These are phyloP conservation scores for Rousettus leschenaultii DNA, from an alignment of 2,113 vertebrate genomes.

Conservation along the genomic window DNA sequence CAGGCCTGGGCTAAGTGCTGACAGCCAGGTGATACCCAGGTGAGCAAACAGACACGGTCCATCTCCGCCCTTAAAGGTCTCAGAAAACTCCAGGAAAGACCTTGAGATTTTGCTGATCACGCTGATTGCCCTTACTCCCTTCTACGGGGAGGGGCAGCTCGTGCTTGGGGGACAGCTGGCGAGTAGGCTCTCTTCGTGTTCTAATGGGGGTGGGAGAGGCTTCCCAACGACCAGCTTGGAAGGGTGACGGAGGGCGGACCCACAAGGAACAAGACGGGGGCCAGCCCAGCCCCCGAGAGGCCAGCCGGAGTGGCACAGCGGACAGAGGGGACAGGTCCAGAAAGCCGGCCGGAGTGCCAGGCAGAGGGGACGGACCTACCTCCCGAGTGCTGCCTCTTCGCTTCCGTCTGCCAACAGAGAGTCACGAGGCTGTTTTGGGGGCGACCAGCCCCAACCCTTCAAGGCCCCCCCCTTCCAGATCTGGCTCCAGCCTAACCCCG, in stretches of 20 bases:
- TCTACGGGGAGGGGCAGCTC: not conserved
- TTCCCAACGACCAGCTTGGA: not conserved
- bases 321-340: not conserved
- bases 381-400: not conserved
- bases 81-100: not conserved
- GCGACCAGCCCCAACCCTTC: not conserved
- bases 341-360: no score
- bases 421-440: not conserved
- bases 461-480: not conserved
- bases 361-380: not conserved
- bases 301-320: no score
- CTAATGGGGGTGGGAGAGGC: not conserved
- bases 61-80: no score
- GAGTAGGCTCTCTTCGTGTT: not conserved
- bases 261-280: not conserved
- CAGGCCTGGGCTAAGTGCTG: not conserved
- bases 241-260: not conserved
- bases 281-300: not conserved
- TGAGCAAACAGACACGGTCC: not conserved
- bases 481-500: not conserved
- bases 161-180: not conserved
- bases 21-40: not conserved
- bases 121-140: not conserved
- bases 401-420: fast-evolving
- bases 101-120: not conserved